Base-by-base conservation (phyloP, 1,140 invertebrate genomes). In the Musca domestica region DNA sequence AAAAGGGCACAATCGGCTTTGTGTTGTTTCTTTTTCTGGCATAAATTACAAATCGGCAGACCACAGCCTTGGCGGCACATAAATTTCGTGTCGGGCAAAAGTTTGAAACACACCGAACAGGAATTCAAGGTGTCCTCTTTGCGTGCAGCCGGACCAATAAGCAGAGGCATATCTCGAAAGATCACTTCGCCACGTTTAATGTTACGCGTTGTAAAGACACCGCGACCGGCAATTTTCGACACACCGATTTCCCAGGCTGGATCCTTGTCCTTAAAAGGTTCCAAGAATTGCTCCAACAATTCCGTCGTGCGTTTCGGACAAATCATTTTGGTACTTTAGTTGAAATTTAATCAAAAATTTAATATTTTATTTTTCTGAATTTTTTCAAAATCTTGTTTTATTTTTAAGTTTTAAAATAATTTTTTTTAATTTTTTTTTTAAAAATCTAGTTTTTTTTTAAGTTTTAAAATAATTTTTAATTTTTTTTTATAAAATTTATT, bases 141-240 rank as follows among this genome's bases (percentile, higher is more conserved):
- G 22, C 74, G 76, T n/a, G 76, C 78, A 0, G 78, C 72, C 64
- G 90, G 86, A 0, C 90, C 90, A n/a, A 87, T 75, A 7, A 92
- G 80, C 2, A 92, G 73, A 0, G 91, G 87, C 27, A 78, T 83
- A 74, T 92, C 91, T 3, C 84, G 80, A 71, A 90, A 90, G 25
- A 93, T 87, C 23, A 91, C 74, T 76, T 92, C 89, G 54, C 89
- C 89, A 2, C 84, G 74, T 52, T 83, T 75, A 6, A 92, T 86
- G 69, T 89, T 84, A 23, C 87, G 81, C 0, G 81, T 87, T 1
- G 90, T 89, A 68, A 91, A 85, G 5, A 92, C 70, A 4, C 89
- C 90, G 2, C 89, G 86, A 1, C 78, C 78, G 14, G 75, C 78
- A 6, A 80, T 80, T 67, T 71, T 78, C 3, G 78, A 80, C 2